Base-by-base conservation (phyloP, 2,113 vertebrate genomes). In the Urocynchramus pylzowi region DNA sequence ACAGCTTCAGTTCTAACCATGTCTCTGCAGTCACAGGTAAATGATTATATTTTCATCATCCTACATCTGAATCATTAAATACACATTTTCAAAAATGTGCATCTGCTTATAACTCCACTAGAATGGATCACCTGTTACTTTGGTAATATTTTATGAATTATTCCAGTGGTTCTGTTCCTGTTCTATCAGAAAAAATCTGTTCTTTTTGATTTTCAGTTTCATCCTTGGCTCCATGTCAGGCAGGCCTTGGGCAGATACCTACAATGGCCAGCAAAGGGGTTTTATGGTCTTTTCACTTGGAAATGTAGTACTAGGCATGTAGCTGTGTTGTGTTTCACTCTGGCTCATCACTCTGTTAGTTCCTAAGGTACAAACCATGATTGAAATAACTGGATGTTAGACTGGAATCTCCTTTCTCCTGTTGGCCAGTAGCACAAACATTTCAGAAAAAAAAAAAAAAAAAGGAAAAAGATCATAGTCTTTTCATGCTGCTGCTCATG, bases 201-300 rank as follows among this genome's bases (percentile, higher is more conserved):
- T 45, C 7, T 54, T 80, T 41, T 37, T 21, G 7, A 31, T 84
- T 67, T 83, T 69, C 15, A 13, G 6, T 19, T 64, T 63, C 16
- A 23, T 47, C 41, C n/a, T 47, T 16, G 61, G 16, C 15, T 87
- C 30, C 30, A 6, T 1, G 1, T 16, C 49, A 73, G 57, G 45
- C 23, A 64, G 23, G 9, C 17, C 56, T 35, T 44, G 57, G 16
- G 37, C 24, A 52, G 14, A 18, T 2, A 31, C 5, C 13, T 60
- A 3, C 3, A 1, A 41, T 9, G 21, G 15, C 8, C 44, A 76
- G 9, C 7, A 13, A 28, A 3, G 6, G 17, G 33, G 3, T 5
- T 81, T 68, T 71, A 17, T 23, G 10, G 5, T 14, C 15, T 71
- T 89, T 67, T 59, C n/a, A 28, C 64, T 14, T 17, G 27, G 47